These are phyloP conservation scores for Gastrophysa polygoni DNA, from an alignment of 2,888 invertebrate genomes.

Conservation along the genomic window DNA sequence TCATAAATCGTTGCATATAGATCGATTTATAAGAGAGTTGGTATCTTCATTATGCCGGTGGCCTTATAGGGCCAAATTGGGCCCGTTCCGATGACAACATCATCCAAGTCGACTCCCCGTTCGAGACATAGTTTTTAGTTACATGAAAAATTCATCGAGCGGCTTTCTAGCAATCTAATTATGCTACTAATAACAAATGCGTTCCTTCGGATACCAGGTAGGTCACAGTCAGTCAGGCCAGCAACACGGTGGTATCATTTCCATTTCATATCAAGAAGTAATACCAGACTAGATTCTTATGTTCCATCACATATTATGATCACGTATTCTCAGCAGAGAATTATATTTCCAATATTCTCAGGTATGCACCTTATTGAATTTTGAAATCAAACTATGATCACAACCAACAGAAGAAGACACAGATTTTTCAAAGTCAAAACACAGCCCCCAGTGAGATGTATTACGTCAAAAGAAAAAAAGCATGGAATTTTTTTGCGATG, in stretches of 20 bases:
- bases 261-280: neutral
- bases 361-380: too few species aligned
- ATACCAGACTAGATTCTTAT: too few species aligned
- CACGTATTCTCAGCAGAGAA: too few species aligned
- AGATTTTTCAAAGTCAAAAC: too few species aligned
- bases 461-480: too few species aligned
- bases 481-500: too few species aligned
- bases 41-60: conserved; percentile 59
- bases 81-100: conserved; percentile 57
- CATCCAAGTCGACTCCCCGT: conserved; percentile 54
- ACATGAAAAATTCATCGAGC: conserved; percentile 55
- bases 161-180: conserved; percentile 44
- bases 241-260: neutral
- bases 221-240: neutral
- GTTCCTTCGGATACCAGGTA: neutral
- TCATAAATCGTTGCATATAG: conserved; percentile 56
- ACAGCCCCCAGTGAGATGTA: too few species aligned
- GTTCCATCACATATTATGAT: too few species aligned
- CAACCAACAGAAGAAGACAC: too few species aligned
- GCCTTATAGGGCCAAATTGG: conserved; percentile 60
- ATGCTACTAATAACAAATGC: conserved; percentile 32
- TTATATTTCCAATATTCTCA: too few species aligned
- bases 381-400: too few species aligned
- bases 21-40: conserved; percentile 53
- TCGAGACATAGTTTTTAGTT: conserved; percentile 54